phyloP scores from a whole-genome alignment of 2,888 invertebrate species.

The Aromia moschata region DNA sequence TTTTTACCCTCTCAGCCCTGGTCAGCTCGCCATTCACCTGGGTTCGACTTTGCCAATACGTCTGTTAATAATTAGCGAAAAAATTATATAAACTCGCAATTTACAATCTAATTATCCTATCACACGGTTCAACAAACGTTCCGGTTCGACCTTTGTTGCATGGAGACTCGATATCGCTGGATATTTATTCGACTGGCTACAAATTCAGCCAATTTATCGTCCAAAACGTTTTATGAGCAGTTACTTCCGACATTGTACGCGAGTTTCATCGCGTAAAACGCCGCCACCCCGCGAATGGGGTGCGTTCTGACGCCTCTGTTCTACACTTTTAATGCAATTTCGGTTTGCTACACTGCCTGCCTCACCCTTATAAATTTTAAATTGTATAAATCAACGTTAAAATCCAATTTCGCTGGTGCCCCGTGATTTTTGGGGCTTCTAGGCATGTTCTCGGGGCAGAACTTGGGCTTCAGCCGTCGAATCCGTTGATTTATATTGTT shows the following conservation, averaged over 20 bases:
- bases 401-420: slow-evolving; percentile 9
- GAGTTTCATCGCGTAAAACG: slow-evolving; percentile 16
- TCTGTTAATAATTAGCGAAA: too few relatives aligned
- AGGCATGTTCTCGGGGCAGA: neutral
- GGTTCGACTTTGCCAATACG: too few relatives aligned
- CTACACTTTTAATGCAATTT: neutral
- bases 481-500: too few relatives aligned
- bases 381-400: slow-evolving; percentile 14
- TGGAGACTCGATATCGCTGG: neutral
- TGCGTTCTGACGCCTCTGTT: neutral
- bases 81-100: too few relatives aligned
- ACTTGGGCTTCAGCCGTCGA: too few relatives aligned
- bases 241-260: slow-evolving; percentile 19
- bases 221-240: slow-evolving; percentile 14
- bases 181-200: slow-evolving; percentile 8
- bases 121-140: too few relatives aligned
- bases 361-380: slow-evolving; percentile 11
- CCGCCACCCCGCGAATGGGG: slow-evolving; percentile 1
- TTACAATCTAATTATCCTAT: too few relatives aligned
- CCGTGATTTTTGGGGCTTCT: neutral
- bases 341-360: neutral
- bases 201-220: slow-evolving; percentile 13
- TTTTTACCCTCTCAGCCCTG: too few relatives aligned
- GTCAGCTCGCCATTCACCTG: too few relatives aligned
- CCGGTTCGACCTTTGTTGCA: neutral